Evolutionary conservation across 2,888 invertebrate genomes (phyloP).

Genomic region (Dicyrtomina minuta): DNA sequence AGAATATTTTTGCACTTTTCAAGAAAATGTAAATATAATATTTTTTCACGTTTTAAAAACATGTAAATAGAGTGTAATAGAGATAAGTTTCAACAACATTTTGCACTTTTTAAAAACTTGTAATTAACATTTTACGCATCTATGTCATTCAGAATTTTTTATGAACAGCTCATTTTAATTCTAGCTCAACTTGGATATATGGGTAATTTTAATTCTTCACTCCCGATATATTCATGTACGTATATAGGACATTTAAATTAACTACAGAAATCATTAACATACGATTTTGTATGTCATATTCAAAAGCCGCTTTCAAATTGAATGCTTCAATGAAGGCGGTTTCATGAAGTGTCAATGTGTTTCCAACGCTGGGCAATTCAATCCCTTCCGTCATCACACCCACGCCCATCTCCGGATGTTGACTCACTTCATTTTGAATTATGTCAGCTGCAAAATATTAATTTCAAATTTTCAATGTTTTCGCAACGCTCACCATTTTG

Average conservation of each 20-base stretch:
- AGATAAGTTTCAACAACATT: no score
- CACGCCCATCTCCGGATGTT: conserved; percentile 95
- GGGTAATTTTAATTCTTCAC: no score
- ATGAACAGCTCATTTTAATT: no score
- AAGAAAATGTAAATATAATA: no score
- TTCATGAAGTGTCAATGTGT: conserved; percentile 87
- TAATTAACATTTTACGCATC: no score
- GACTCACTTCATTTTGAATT: conserved; percentile 91
- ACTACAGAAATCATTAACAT: conserved; percentile 46
- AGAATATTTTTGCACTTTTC: no score
- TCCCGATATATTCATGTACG: neutral
- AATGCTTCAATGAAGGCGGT: conserved; percentile 97
- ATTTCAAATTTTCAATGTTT: no score
- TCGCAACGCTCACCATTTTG: neutral
- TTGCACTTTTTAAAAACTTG: no score
- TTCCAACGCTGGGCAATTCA: conserved; percentile 92
- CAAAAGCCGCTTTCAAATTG: conserved; percentile 97
- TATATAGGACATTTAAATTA: neutral
- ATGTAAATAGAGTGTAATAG: no score
- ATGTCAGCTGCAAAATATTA: conserved; percentile 75
- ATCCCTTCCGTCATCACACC: conserved; percentile 94
- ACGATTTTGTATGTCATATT: conserved; percentile 87
- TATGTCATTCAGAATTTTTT: neutral
- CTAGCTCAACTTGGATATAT: no score
- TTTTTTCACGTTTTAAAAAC: no score